These are phyloP conservation scores for Triplophysa tibetana DNA, from an alignment of 2,113 vertebrate species.

Conservation along the genomic window DNA sequence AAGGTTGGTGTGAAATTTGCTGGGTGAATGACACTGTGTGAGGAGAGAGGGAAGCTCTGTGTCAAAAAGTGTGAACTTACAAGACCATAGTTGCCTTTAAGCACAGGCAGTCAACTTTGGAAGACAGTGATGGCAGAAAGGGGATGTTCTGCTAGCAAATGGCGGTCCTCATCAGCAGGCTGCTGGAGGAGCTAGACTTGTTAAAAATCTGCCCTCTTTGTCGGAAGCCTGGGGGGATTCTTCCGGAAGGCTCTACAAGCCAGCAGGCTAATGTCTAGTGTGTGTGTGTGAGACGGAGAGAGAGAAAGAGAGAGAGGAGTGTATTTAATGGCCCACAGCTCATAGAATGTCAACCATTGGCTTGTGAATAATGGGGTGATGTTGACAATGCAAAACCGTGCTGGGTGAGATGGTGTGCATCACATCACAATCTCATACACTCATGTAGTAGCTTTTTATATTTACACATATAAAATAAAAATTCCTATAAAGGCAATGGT, in stretches of 20 bases:
- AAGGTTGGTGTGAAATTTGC: slow-evolving; percentile 9
- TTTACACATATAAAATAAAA: neutral
- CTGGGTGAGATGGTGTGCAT: slow-evolving; percentile 40
- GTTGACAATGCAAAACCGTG: slow-evolving; percentile 46
- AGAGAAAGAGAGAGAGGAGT: neutral
- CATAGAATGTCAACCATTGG: slow-evolving; percentile 47
- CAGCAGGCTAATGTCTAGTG: slow-evolving; percentile 47
- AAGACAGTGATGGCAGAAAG: slow-evolving; percentile 24
- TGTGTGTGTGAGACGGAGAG: neutral
- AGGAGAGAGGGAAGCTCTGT: slow-evolving; percentile 10
- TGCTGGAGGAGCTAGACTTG: slow-evolving; percentile 42
- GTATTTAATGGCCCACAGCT: slow-evolving; percentile 51
- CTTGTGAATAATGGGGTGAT: slow-evolving; percentile 55
- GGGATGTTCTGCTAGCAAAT: slow-evolving; percentile 28
- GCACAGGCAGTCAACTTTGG: neutral
- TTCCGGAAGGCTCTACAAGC: slow-evolving; percentile 33
- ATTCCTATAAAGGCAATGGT: neutral
- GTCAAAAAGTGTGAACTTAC: slow-evolving; percentile 38
- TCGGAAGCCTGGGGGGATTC: slow-evolving; percentile 41
- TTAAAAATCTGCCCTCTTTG: slow-evolving; percentile 51
- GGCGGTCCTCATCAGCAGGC: slow-evolving; percentile 41
- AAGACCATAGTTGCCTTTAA: slow-evolving; percentile 11
- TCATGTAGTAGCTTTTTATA: slow-evolving; percentile 5
- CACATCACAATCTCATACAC: slow-evolving; percentile 26
- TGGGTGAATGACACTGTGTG: neutral